Base-by-base conservation (phyloP, 2,888 invertebrate genomes). In the Resseliella maxima region DNA sequence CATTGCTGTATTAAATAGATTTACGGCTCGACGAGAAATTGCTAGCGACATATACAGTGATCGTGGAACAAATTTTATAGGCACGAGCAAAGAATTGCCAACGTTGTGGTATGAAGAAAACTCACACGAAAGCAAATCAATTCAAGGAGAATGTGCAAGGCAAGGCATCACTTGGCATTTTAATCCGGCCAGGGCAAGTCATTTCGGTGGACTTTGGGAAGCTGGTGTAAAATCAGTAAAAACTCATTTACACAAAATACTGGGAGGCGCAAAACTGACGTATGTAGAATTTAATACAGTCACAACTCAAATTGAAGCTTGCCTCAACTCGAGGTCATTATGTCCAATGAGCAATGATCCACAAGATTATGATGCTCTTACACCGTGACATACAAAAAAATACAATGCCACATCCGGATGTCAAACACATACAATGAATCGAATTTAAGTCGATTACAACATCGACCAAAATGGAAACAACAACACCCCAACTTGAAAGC, bases 201-300 rank as follows among this genome's bases (percentile, higher is more conserved):
- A 89, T 86, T 89, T 89, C 86, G 89, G 89, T 6, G 89, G 89
- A 3, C 85, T 89, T 1, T 89, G 89, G 89, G 89, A 90, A 86
- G 88, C 88, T 8, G 88, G 88, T 0, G 88, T 88, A 21, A 89
- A 89, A 86, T 88, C 87, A 0, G 87, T 88, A 6, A 90, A 90
- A 87, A 87, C 86, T 86, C 89, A 89, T 86, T 86, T 90, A 1
- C 87, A 87, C 27, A 85, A 88, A 45, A 87, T 88, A 6, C 86
- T 89, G 15, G 88, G 89, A 6, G 86, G 87, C 24, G 36, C 86
- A 12, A 87, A 59, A 12, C 86, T 89, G 6, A 89, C 88, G 0
- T 88, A 87, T 85, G 88, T 89, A 87, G 88, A 89, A 87, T 87
- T 89, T 24, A 35, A 87, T 24, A 90, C 89, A 5, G 31, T 89